Base-by-base conservation (phyloP, 1,140 invertebrate species). In the Hestina assimilis region DNA sequence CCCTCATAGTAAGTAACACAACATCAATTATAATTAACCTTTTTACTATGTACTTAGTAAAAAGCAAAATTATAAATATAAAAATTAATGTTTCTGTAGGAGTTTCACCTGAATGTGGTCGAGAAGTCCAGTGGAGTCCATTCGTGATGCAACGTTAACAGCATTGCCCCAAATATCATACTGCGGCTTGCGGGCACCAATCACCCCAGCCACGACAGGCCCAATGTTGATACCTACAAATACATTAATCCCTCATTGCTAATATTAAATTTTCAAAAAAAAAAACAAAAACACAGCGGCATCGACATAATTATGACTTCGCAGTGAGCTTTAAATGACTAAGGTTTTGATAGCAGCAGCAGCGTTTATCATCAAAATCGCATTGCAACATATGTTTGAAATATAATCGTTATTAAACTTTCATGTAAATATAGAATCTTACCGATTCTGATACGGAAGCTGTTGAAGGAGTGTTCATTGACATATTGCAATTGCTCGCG, bases 391-490 rank as follows among this genome's bases (percentile, higher is more conserved):
- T 7, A 33, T 12, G 1, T 28, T 28, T 28, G 2, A 8, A 8
- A 28, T 9, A 26, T 4, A 26, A 26, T 26, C 0, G n/a, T n/a
- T 26, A 26, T 9, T n/a, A 28, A 3, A 28, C 12, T 35, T 35
- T 14, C 14, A 9, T 31, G 7, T 31, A 9, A n/a, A 23, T 9
- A 21, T 11, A 14, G 17, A 14, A 29, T 55, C 89, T 89, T 81
- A 93, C 95, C 97, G 63, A 99, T 96, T 64, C 97, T 90, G 72
- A 99, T 95, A 55, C 95, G 93, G 88, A 99, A 99, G 89, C 96
- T 97, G 89, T 99, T 98, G 89, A 98, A 99, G 2, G 97, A 98
- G 89, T 99, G 96, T 84, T 97, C 94, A 87, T 99, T 99, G 59
- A 99, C 96, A 83, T 95, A 93, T 58, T 94, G 92, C 61, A 99